These are phyloP conservation scores for Lateolabrax maculatus DNA, from an alignment of 2,797 vertebrate species.

Conservation along the genomic window DNA sequence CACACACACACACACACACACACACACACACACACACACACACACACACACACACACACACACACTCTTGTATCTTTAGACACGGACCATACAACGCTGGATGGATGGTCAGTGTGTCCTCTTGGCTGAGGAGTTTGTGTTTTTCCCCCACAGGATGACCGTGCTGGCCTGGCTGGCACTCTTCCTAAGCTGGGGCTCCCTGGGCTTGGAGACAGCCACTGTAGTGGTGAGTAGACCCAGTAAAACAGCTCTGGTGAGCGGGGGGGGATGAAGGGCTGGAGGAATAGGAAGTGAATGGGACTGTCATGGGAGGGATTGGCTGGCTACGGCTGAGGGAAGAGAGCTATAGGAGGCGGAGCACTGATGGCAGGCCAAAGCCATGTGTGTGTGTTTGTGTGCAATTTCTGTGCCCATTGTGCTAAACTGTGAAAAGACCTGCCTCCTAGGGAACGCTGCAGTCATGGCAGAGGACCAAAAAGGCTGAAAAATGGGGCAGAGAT, in stretches of 20 bases:
- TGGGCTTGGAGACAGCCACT: conserved; percentile 92
- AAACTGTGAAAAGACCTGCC: conserved; percentile 74
- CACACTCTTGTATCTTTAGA: conserved; percentile 15
- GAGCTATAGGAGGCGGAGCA: conserved; percentile 47
- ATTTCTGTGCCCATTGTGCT: conserved; percentile 74
- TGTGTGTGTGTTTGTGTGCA: conserved; percentile 44
- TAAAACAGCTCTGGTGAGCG: conserved; percentile 18
- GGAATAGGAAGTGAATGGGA: conserved; percentile 43
- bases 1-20: conserved; percentile 44
- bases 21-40: conserved; percentile 10
- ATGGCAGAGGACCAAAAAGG: conserved; percentile 79
- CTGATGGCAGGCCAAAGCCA: conserved; percentile 48
- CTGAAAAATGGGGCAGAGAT: conserved; percentile 84
- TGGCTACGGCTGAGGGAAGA: conserved; percentile 44
- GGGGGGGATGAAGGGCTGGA: conserved; percentile 19
- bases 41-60: conserved; percentile 2
- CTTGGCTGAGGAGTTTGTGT: conserved; percentile 57
- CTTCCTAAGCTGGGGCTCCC: conserved; percentile 93
- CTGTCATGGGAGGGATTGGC: conserved; percentile 44
- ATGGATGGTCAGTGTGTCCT: conserved; percentile 36
- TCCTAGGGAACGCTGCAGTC: conserved; percentile 77
- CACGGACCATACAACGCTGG: conserved; percentile 21
- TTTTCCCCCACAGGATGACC: conserved; percentile 87
- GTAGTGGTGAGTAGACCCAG: conserved; percentile 88
- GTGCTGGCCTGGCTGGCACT: conserved; percentile 92